Base-by-base conservation (phyloP, 2,888 invertebrate genomes). In the Allacma fusca region DNA sequence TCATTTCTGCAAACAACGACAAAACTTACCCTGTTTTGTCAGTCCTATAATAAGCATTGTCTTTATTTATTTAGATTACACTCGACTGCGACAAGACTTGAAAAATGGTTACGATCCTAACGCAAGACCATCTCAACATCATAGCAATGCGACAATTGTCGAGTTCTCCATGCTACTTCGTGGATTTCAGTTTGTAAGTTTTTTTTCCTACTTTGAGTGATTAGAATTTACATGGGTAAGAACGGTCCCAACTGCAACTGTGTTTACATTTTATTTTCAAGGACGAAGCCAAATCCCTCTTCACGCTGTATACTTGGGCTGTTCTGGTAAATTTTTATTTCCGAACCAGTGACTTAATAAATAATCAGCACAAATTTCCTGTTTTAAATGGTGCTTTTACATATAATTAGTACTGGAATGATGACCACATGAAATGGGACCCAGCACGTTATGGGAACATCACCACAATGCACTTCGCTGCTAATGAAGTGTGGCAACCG, bases 401-500 rank as follows among this genome's bases (percentile, higher is more conserved):
- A 43, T 64, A 57, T 43, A 24, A 78, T 68, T 86, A 94, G 94
- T 85, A 85, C 19, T 94, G 94, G 94, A 86, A 86, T 64, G 94
- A 94, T 85, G 89, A 90, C 16, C 91, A 92, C 78, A 87, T 94
- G 19, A 88, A 88, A 77, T 94, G 94, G 94, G 91, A 93, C 85
- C 86, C 89, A 0, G 87, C 88, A 2, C 89, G 90, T 24, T 93
- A 93, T 83, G 92, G 91, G 83, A 91, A 90, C 64, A 88, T 93
- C 72, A 87, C 87, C 24, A 86, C 87, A 62, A 86, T 91, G 65
- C 89, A 91, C 85, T 87, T 92, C 84, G 90, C 91, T 13, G 91
- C 91, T 77, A 91, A 91, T 86, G 92, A 93, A 85, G 88, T 94
- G 82, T 95, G 94, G 93, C 90, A 90, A 86, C 94, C 94, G 2